Evolutionary conservation across 2,797 vertebrate species (phyloP), one percentile per base, ranked within the genome.

Genomic region (Neostethus bicornis): DNA sequence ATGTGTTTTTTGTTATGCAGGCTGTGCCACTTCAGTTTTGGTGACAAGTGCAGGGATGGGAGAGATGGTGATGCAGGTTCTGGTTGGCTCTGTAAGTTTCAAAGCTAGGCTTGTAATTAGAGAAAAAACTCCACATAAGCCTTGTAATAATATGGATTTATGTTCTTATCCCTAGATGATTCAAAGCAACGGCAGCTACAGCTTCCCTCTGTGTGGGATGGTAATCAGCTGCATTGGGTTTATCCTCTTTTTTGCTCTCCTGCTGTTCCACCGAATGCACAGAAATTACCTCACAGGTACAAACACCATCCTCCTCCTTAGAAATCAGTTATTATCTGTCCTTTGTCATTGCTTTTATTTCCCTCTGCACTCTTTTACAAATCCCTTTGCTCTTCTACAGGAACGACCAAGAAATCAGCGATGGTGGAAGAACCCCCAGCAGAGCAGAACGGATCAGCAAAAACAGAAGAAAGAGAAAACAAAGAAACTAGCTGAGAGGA

Each of bases 21-120:
- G 97, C 17, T 99, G 96, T 84, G 96, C 96, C n/a, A 98, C 96
- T 0, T 93, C 96, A 0, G 92, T 98, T 52, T 83, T 99, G 62
- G 96, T 99, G 77, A 98, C 95, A 0, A 93, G 93, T 55, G 97
- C 96, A 24, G 95, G 94, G 5, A 77, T 97, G 59, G 97, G 97
- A 1, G 97, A 99, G 89, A 98, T 99, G 96, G 91, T 93, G 1
- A 93, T 98, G 35, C 96, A 97, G 91, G 89, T 98, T 43, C 81
- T 99, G 73, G 93, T 99, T 54, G 97, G 97, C 37, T 95, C 90
- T 83, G 97, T 99, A 91, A 89, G 95, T 90, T 47, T 25, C 4
- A 71, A 19, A 47, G 52, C 55, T 53, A 13, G 12, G 23, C 29
- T 55, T 47, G 23, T 57, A 62, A 54, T 41, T 38, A 13, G 35